phyloP scores from a whole-genome alignment of 2,888 invertebrate species.

The Scaptomyza polygonia region DNA sequence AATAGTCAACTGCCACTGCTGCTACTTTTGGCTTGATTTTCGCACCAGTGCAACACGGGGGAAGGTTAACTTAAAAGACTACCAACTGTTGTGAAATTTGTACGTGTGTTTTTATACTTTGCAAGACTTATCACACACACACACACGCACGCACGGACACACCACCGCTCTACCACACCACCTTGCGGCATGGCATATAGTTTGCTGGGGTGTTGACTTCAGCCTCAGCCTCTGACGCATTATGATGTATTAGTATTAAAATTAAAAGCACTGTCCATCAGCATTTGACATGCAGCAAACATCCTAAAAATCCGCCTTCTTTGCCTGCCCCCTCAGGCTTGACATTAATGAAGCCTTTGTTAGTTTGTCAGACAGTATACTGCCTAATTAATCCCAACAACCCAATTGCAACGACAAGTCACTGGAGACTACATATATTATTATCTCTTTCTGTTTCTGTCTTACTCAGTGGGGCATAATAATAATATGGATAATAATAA shows the following conservation, averaged over 20 bases:
- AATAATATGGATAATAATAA: no score
- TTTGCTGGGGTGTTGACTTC: constrained; percentile 59
- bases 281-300: constrained; percentile 52
- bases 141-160: constrained; percentile 57
- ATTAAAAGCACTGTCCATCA: constrained; percentile 77
- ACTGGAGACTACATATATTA: not conserved
- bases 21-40: constrained; percentile 60
- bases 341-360: constrained; percentile 67
- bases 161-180: constrained; percentile 22
- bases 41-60: constrained; percentile 51
- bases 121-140: constrained; percentile 75
- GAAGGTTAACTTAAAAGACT: constrained; percentile 21
- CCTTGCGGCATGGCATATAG: constrained; percentile 29
- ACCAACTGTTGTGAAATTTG: constrained; percentile 73
- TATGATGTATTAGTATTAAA: constrained; percentile 83
- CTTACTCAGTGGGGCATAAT: no score
- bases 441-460: not conserved
- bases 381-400: constrained; percentile 59
- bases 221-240: constrained; percentile 56
- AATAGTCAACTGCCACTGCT: constrained; percentile 11
- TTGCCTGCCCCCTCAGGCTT: constrained; percentile 46
- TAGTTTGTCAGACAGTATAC: constrained; percentile 11
- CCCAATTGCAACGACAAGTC: constrained; percentile 9
- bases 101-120: constrained; percentile 68
- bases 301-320: not conserved